Percentiles rank a stretch among this genome's conserved stretches.
Conservation (phyloP, 30 jellyfish, hydroid and myxozoan species). For the Rhopilema esculentum region DNA sequence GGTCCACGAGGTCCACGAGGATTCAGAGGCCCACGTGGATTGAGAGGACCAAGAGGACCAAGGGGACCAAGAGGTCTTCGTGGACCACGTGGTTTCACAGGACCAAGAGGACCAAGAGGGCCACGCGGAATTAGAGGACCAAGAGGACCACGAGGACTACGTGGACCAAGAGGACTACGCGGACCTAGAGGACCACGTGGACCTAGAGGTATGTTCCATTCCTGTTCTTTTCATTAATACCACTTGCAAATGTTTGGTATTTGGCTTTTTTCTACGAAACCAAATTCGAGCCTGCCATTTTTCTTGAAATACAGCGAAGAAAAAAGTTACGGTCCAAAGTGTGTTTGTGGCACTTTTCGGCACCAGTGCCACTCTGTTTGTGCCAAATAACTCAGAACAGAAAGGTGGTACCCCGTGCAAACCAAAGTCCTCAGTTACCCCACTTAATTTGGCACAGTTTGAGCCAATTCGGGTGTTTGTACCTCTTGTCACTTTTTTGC, state of each 20-base stretch:
- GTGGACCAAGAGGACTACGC: slow-evolving; percentile 26
- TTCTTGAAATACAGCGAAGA: too few species aligned
- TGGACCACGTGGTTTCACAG: slow-evolving; percentile 34
- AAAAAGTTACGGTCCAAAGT: too few species aligned
- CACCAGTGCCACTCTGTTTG: too few species aligned
- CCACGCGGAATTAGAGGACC: slow-evolving; percentile 9
- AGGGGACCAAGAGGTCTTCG: slow-evolving; percentile 40
- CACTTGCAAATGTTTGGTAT: too few species aligned
- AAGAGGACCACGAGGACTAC: slow-evolving; percentile 17
- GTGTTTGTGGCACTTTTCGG: too few species aligned
- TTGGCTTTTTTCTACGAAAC: too few species aligned
- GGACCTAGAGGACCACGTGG: slow-evolving; percentile 51
- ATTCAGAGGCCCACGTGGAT: slow-evolving; percentile 41
- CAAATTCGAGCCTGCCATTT: background rate
- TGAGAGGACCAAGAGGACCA: slow-evolving; percentile 30
- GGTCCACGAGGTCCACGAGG: slow-evolving; percentile 49
- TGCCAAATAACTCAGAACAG: too few species aligned
- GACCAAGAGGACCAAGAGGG: slow-evolving; percentile 33
- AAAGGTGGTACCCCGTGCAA: too few species aligned
- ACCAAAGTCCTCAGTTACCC: too few species aligned
- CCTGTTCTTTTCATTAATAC: background rate
- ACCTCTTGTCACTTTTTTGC: too few species aligned
- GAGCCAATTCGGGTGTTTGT: too few species aligned
- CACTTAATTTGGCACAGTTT: too few species aligned
- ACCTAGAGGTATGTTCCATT: background rate